A percentile compares a stretch with the other conserved stretches of the same genome.
Conservation (phyloP, 1,140 invertebrate species). For the Orussus abietinus region DNA sequence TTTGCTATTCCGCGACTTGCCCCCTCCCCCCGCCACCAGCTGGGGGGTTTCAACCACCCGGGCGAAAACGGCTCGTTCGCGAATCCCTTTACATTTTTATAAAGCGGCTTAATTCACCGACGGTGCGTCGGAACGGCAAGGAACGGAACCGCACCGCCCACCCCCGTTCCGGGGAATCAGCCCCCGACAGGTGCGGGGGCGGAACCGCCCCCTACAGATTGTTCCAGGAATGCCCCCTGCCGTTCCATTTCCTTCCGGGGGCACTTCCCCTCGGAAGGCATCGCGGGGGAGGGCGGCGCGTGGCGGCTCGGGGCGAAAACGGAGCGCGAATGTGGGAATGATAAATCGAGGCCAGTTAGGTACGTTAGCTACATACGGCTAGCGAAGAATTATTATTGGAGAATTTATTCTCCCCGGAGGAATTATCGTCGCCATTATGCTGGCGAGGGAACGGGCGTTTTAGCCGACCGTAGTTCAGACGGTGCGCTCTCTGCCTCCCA, state of each 20-base stretch:
- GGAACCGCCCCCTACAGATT: too few relatives aligned
- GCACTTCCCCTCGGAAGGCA: too few relatives aligned
- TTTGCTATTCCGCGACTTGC: slow-evolving; percentile 33
- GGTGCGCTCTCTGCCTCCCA: too few relatives aligned
- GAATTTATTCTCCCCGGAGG: slow-evolving; percentile 44
- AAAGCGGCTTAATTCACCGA: slow-evolving; percentile 37
- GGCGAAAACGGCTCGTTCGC: slow-evolving; percentile 26
- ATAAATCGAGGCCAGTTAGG: slow-evolving; percentile 48
- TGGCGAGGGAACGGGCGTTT: slow-evolving; percentile 42
- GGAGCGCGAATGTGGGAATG: slow-evolving; percentile 39
- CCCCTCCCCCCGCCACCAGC: slow-evolving; percentile 1
- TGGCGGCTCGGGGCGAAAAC: slow-evolving; percentile 11
- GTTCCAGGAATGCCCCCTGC: too few relatives aligned
- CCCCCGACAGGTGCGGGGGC: too few relatives aligned
- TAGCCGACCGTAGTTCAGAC: slow-evolving; percentile 32
- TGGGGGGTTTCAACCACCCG: slow-evolving; percentile 2
- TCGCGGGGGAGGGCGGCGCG: slow-evolving; percentile 2
- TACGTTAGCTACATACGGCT: slow-evolving; percentile 45
- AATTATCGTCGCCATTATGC: slow-evolving; percentile 47
- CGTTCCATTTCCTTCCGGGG: too few relatives aligned
- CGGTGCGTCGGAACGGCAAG: slow-evolving; percentile 14
- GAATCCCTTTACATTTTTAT: slow-evolving; percentile 42
- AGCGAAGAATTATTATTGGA: slow-evolving; percentile 45
- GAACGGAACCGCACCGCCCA: slow-evolving; percentile 22
- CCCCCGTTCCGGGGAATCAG: too few relatives aligned